phyloP scores from a whole-genome alignment of 1,140 invertebrate genomes.

The Lepidurus arcticus region DNA sequence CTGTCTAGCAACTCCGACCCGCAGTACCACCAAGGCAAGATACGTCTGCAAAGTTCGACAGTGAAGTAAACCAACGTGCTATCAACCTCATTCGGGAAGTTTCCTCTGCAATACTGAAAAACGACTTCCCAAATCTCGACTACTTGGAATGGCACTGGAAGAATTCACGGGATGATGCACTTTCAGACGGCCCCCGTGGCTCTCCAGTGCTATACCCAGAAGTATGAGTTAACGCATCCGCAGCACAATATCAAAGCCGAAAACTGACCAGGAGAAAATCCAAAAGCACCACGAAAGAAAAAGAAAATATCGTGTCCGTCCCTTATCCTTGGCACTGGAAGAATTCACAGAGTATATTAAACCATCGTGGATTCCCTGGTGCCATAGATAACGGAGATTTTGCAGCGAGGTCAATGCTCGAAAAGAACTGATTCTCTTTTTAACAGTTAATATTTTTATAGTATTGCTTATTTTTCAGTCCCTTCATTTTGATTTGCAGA shows the following conservation, averaged over 20 bases:
- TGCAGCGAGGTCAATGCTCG: background rate
- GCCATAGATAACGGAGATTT: constrained; percentile 39
- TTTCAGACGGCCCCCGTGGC: constrained; percentile 38
- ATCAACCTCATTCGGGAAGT: too few relatives aligned
- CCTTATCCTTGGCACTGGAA: constrained; percentile 42
- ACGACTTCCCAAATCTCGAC: constrained; percentile 23
- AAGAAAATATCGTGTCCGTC: background rate
- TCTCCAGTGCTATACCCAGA: constrained; percentile 41
- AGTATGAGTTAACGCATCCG: background rate
- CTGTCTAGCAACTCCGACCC: too few relatives aligned
- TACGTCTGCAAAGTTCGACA: too few relatives aligned
- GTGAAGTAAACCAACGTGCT: too few relatives aligned
- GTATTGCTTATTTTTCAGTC: too few relatives aligned
- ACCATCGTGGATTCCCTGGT: constrained; percentile 41
- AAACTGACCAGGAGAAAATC: background rate
- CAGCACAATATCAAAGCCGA: too few relatives aligned
- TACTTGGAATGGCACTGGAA: constrained; percentile 44
- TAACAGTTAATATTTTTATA: background rate
- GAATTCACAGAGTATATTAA: constrained; percentile 41
- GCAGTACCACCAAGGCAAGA: too few relatives aligned
- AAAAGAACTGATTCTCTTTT: background rate
- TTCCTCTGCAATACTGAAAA: background rate
- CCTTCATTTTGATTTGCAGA: too few relatives aligned
- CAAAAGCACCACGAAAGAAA: background rate
- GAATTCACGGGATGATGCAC: constrained; percentile 42